Evolutionary conservation across 2,888 invertebrate species (phyloP).

Genomic region (Entomobrya multifasciata): DNA sequence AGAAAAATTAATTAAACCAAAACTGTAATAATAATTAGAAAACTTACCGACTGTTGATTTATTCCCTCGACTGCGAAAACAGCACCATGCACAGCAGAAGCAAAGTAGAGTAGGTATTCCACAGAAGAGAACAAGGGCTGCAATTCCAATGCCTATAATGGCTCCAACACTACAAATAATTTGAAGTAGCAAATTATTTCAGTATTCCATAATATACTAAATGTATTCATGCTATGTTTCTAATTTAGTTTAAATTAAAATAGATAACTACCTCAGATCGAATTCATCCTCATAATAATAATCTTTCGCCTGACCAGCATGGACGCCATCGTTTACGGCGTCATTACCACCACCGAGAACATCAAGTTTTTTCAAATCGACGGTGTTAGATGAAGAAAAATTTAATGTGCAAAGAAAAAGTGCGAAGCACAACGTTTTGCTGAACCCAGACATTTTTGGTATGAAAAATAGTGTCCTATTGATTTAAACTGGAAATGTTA

Average conservation of each 20-base stretch:
- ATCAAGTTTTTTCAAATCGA: neutral
- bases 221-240: too few relatives aligned
- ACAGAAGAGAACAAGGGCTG: slow-evolving; percentile 15
- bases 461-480: neutral
- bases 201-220: neutral
- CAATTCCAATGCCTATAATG: slow-evolving; percentile 29
- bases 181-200: neutral
- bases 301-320: neutral
- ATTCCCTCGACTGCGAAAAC: slow-evolving; percentile 25
- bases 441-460: neutral
- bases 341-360: neutral
- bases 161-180: slow-evolving; percentile 31
- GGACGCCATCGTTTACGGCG: neutral
- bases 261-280: too few relatives aligned
- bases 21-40: too few relatives aligned
- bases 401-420: too few relatives aligned
- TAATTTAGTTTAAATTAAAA: too few relatives aligned
- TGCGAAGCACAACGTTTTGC: neutral
- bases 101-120: slow-evolving; percentile 59
- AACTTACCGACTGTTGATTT: slow-evolving; percentile 34
- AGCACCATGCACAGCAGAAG: slow-evolving; percentile 68
- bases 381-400: neutral
- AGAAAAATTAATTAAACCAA: too few relatives aligned
- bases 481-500: too few relatives aligned
- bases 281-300: neutral